Base-by-base conservation (phyloP, 1,140 invertebrate species). In the Zophobas atratus region DNA sequence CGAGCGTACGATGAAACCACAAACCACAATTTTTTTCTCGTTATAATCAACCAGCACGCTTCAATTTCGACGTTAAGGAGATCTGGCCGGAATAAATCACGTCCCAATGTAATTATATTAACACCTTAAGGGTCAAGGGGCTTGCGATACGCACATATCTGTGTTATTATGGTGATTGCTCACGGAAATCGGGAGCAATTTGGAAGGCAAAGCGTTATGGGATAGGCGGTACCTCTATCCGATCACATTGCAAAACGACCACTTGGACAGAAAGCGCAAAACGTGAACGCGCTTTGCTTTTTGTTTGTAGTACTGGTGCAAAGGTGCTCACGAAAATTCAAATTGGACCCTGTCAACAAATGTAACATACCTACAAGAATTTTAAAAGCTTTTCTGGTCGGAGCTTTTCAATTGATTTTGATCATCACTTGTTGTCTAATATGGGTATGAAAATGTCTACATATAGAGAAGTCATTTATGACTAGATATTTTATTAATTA, bases 151-250 rank as follows among this genome's bases (percentile, higher is more conserved):
- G n/a, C 49, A 51, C 49, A 51, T 51, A 51, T 51, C 49, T 51
- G 49, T 55, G 46, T 73, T 56, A 73, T 73, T 73, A 73, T 36
- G 49, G 49, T 73, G 55, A 73, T 73, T 73, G 55, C 49, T 43
- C 55, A 56, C 71, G 55, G 51, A 39, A 73, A 73, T 73, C 71
- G 71, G 71, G 55, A 73, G 71, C 71, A 73, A 73, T 73, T 73
- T 73, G 38, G 71, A 56, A 32, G 51, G 49, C 71, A 43, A 71
- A 35, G 43, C 35, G 36, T 41, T 6, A 73, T 73, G 3, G 71
- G 51, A 41, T 70, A 33, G 63, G 63, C 63, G 63, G 63, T 35
- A 20, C 49, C 49, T 5, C 49, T 51, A 5, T 51, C 49, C 4
- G n/a, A 20, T 20, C 3, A 51, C 6, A 51, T 51, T 51, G 49